These are phyloP conservation scores for Oplegnathus fasciatus DNA, from an alignment of 2,113 vertebrate genomes.

Conservation along the genomic window DNA sequence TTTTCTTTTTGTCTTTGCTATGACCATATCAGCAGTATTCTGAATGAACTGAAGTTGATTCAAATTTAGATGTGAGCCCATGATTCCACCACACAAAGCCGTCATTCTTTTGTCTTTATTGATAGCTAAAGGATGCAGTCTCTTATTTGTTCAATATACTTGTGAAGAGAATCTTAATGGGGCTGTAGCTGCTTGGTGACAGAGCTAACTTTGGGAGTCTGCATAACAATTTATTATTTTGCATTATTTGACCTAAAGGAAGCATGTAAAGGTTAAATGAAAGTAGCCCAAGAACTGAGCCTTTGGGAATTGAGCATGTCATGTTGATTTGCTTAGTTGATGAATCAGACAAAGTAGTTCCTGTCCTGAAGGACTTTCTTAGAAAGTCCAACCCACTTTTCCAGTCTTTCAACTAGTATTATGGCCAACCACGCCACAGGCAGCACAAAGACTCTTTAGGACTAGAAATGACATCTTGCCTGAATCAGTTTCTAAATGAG, in stretches of 20 bases:
- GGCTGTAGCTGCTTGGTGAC: not conserved
- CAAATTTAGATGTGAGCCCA: not conserved
- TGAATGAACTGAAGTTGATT: too few relatives aligned
- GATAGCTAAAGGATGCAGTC: not conserved
- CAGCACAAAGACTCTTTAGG: constrained; percentile 22
- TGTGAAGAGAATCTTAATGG: not conserved
- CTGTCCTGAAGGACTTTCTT: constrained; percentile 3
- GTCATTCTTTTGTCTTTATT: not conserved
- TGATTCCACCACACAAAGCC: not conserved
- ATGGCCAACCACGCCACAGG: not conserved
- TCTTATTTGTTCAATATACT: not conserved
- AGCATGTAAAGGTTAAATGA: not conserved
- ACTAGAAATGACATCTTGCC: not conserved
- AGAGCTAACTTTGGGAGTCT: not conserved
- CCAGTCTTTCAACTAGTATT: constrained; percentile 4
- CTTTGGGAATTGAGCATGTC: not conserved
- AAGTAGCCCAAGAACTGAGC: not conserved
- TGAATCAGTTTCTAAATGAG: not conserved
- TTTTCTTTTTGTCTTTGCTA: constrained; percentile 21
- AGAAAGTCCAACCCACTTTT: constrained; percentile 16
- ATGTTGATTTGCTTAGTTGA: constrained; percentile 2
- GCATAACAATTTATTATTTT: not conserved
- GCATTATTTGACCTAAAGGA: not conserved
- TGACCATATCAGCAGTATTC: not conserved
- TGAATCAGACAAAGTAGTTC: constrained; percentile 31